phyloP scores from a whole-genome alignment of 2,888 invertebrate species.

The Rotaria magnacalcarata region DNA sequence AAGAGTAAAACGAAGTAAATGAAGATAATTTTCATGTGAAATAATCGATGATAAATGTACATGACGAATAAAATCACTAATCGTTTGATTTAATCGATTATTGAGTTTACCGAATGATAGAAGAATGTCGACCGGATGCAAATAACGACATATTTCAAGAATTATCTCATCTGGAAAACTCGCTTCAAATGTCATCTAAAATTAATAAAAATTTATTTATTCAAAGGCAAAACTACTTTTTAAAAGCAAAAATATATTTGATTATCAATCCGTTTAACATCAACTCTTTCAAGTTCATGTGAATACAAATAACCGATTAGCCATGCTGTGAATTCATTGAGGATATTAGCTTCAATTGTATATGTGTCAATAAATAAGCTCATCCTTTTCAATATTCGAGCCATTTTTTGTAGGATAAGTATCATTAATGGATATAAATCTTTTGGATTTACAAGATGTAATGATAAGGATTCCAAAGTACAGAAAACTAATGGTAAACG shows the following conservation, averaged over 20 bases:
- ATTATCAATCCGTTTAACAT: not conserved
- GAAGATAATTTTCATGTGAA: not conserved
- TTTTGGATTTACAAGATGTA: not conserved
- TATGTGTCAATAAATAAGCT: not conserved
- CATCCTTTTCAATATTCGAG: not conserved
- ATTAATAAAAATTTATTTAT: not conserved
- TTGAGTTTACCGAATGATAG: not conserved
- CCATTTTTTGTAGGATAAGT: not conserved
- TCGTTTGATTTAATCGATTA: not conserved
- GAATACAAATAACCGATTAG: not conserved
- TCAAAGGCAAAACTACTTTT: too few relatives aligned
- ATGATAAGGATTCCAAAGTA: not conserved
- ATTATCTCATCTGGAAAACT: not conserved
- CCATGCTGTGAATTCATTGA: not conserved
- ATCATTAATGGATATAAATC: not conserved
- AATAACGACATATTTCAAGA: constrained; percentile 18
- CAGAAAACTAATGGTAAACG: not conserved
- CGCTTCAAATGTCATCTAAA: not conserved
- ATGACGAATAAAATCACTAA: not conserved
- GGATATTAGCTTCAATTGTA: not conserved
- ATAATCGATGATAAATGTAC: not conserved
- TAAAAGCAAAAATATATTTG: too few relatives aligned
- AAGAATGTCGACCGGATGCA: not conserved
- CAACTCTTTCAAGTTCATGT: not conserved
- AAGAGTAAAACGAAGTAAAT: not conserved